These are phyloP conservation scores for Agrotis segetum DNA, from an alignment of 2,888 invertebrate genomes.

Conservation along the genomic window DNA sequence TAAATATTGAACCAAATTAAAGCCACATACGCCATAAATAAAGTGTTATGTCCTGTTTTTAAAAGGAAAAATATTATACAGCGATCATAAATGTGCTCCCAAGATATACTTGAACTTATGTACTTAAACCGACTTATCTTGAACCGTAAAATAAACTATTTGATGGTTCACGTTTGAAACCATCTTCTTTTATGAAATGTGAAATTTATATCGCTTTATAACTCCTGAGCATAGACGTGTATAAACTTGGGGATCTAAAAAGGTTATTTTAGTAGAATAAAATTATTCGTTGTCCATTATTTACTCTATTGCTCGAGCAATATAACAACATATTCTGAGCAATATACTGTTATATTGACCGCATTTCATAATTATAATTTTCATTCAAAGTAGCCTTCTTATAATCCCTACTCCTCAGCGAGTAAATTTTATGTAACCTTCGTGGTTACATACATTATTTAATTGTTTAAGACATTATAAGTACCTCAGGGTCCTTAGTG, in stretches of 20 bases:
- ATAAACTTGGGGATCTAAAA: too few species aligned
- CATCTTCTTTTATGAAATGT: slow-evolving; percentile 50
- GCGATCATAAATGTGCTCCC: slow-evolving; percentile 52
- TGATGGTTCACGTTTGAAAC: slow-evolving; percentile 43
- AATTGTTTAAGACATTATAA: not conserved
- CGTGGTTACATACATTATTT: not conserved
- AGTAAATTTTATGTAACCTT: slow-evolving; percentile 9
- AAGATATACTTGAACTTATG: slow-evolving; percentile 42
- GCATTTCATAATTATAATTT: too few species aligned
- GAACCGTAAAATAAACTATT: slow-evolving; percentile 54
- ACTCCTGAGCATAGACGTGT: not conserved
- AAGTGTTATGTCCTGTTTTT: slow-evolving; percentile 40
- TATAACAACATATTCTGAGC: too few species aligned
- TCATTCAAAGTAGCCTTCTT: too few species aligned
- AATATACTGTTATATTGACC: too few species aligned
- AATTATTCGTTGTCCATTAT: too few species aligned
- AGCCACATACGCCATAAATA: slow-evolving; percentile 31
- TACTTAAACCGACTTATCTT: slow-evolving; percentile 46
- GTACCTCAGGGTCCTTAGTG: not conserved
- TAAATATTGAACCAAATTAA: slow-evolving; percentile 15
- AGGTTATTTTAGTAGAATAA: too few species aligned
- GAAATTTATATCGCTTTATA: slow-evolving; percentile 34
- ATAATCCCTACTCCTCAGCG: too few species aligned
- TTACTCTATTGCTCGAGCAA: too few species aligned
- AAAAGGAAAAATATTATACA: slow-evolving; percentile 49